Percentiles rank a stretch among this genome's conserved stretches.
Evolutionary conservation across 1,140 invertebrate genomes (phyloP).

Genomic region (Anoplophora glabripennis): DNA sequence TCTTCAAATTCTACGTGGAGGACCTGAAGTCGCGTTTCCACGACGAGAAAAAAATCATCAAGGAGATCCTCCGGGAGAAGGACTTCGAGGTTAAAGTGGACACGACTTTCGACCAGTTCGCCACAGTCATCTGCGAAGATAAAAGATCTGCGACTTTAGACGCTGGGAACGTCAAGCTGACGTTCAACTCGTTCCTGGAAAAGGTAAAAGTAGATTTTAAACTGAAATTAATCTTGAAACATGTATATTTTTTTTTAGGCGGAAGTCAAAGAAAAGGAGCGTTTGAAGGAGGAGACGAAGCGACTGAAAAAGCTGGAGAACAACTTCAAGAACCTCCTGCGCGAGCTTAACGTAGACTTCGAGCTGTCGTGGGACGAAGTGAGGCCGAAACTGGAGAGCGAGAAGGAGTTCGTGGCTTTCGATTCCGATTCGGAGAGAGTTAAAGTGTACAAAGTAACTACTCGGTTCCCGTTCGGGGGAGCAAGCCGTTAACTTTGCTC

Average conservation of each 20-base stretch:
- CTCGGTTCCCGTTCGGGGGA: neutral
- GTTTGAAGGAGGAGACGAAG: conserved; percentile 88
- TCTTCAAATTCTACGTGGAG: conserved; percentile 99
- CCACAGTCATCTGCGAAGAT: conserved; percentile 92
- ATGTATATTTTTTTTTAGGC: no score
- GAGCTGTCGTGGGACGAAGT: conserved; percentile 78
- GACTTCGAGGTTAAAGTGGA: conserved; percentile 84
- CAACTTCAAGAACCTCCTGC: conserved; percentile 77
- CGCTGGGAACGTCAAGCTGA: conserved; percentile 95
- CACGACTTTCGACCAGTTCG: conserved; percentile 95
- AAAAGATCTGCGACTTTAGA: conserved; percentile 88
- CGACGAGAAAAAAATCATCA: conserved; percentile 98
- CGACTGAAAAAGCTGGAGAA: conserved; percentile 84
- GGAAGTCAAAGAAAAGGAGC: conserved; percentile 88
- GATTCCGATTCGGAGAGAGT: conserved; percentile 81
- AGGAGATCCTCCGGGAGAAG: conserved; percentile 94
- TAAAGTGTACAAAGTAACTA: conserved; percentile 74
- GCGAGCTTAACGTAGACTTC: conserved; percentile 73
- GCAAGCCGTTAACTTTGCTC: neutral
- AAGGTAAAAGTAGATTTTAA: conserved; percentile 53
- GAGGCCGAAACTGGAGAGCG: conserved; percentile 67
- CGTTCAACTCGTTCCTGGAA: conserved; percentile 89
- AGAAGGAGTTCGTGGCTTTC: conserved; percentile 73
- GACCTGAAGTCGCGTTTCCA: conserved; percentile 96
- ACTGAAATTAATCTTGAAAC: no score